Base-by-base conservation (phyloP, 2,113 vertebrate species). In the Ptilonorhynchus violaceus region DNA sequence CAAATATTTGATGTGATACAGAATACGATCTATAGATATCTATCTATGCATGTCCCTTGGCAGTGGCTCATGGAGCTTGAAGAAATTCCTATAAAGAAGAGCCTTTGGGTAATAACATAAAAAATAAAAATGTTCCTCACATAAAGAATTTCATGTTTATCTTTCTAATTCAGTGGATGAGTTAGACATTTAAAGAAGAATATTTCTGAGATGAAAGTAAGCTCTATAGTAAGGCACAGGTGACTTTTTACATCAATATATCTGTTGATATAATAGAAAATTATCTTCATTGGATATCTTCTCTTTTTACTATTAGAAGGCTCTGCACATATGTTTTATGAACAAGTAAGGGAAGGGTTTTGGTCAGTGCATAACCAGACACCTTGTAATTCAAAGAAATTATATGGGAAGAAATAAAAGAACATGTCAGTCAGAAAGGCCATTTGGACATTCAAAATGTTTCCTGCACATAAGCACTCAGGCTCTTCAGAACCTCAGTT, bases 341-440 rank as follows among this genome's bases (percentile, higher is more conserved):
- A 72, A 62, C 35, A 79, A 21, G 41, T 90, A 93, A 33, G 37
- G 7, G 19, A 64, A 92, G 23, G 17, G 44, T 63, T 93, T 72
- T 69, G 14, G 13, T 31, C 67, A 49, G 76, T 70, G 41, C 11
- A 81, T 92, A 96, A 95, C 21, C 33, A 86, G 49, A 60, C 31
- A 67, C 28, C 31, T 92, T 49, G 15, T 92, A 89, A 93, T 84
- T 95, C 85, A 80, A 69, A 55, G 50, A 74, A 72, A 93, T 70
- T 63, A 31, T 88, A 68, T 87, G 14, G 42, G 60, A 77, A 94
- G 33, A 83, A 76, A 92, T 92, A 89, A 94, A 78, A 74, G 15
- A 88, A 89, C 69, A 93, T 87, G 4, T 88, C 67, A 86, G 55
- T 93, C 68, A 93, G 74, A 96, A 96, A 93, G 42, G n/a, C 9